Percentiles rank a stretch among this genome's conserved stretches.
Evolutionary conservation across 2,113 vertebrate genomes (phyloP).

Genomic region (Lethenteron camtschaticum): DNA sequence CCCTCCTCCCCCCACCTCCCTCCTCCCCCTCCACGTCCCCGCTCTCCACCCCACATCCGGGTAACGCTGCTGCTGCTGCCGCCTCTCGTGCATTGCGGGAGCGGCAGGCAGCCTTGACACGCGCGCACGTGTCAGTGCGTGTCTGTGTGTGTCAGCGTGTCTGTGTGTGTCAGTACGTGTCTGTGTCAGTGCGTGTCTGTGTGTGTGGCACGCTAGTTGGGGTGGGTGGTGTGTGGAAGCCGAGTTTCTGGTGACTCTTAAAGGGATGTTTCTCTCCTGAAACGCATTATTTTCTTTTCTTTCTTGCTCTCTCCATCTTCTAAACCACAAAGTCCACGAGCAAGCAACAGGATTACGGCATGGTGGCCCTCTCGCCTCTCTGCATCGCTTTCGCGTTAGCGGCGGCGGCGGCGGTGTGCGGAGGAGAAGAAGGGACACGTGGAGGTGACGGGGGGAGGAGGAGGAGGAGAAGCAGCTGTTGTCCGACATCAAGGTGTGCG

Average conservation of each 20-base stretch:
- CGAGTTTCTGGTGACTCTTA: no score
- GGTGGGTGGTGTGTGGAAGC: background rate
- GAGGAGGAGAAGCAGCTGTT: background rate
- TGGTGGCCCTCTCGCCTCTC: background rate
- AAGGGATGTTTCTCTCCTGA: no score
- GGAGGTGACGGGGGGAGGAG: no score
- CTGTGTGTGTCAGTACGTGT: background rate
- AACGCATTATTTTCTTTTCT: no score
- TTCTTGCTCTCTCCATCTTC: no score
- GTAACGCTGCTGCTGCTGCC: no score
- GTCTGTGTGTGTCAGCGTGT: background rate
- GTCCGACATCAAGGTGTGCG: background rate
- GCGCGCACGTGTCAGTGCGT: background rate
- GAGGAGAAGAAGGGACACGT: background rate
- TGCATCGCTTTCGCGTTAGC: background rate
- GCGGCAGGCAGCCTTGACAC: background rate
- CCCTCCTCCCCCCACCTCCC: background rate
- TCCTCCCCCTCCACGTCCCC: background rate
- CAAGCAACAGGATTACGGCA: no score
- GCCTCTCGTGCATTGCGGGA: no score
- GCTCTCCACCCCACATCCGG: no score
- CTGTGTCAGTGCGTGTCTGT: background rate
- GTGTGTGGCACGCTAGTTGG: background rate
- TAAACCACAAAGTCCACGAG: no score
- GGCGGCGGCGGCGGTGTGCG: background rate